Evolutionary conservation across 2,888 invertebrate genomes (phyloP), one percentile per base, ranked within the genome.

Genomic region (Hyles lineata): DNA sequence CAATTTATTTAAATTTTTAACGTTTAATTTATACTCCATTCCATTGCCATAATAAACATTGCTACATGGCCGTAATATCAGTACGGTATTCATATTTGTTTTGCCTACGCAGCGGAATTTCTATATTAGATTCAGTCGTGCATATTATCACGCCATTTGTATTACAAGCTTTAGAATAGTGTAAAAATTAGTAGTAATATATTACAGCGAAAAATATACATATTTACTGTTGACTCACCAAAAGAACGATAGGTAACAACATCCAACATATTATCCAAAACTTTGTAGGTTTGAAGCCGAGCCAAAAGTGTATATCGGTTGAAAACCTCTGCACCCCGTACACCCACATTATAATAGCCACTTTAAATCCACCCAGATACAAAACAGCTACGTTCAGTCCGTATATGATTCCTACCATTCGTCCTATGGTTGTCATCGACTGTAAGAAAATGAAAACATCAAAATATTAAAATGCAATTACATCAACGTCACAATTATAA

Each of bases 291-390:
- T 87, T 89, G 76, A 90, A 92, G 50, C 90, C 90, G 23, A 92
- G 89, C 89, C 90, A 90, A 84, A 90, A 93, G 25, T 90, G 84
- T 75, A 92, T 87, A 76, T 92, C 92, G 0, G 87, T 88, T 70
- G 87, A 85, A 74, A 92, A 90, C 69, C 78, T 89, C 61, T 85
- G 76, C 17, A 90, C 85, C 7, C 93, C 92, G 63, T 92, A 92
- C 8, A 92, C 72, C 89, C 91, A 92, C 90, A 92, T 90, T 1
- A 92, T 83, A 58, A 91, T 78, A 1, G 86, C 86, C 43, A 82
- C 84, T 79, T 87, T 90, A 60, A 85, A 78, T 17, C 85, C 85
- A 32, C 91, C 91, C 62, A 92, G 77, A 74, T 87, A 91, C n/a
- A 89, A 74, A 15, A 84, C 80, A 19, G 80, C 78, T 5, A 84